These are phyloP conservation scores for Erebia ligea DNA, from an alignment of 2,888 invertebrate species.

Conservation along the genomic window DNA sequence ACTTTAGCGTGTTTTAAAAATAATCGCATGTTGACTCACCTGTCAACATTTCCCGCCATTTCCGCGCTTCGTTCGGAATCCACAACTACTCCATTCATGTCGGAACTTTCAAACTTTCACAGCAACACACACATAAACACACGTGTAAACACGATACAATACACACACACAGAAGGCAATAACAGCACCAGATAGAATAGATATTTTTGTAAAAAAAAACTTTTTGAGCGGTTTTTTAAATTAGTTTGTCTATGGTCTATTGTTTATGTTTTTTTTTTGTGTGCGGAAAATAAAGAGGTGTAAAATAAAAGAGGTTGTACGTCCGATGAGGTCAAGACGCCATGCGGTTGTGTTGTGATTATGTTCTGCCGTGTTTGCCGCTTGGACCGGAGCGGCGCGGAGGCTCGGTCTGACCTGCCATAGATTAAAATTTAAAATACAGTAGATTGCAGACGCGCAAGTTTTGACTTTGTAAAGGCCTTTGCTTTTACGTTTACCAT, in stretches of 20 bases:
- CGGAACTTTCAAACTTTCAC: constrained; percentile 43
- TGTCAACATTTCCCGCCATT: constrained; percentile 57
- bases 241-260: constrained; percentile 24
- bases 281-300: constrained; percentile 41
- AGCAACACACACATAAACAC: constrained; percentile 36
- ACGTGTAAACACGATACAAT: constrained; percentile 43
- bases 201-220: constrained; percentile 35
- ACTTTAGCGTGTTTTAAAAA: constrained; percentile 1
- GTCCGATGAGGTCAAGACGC: constrained; percentile 51
- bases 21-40: constrained; percentile 39
- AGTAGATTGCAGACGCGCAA: neutral
- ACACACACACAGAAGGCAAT: constrained; percentile 42
- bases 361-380: constrained; percentile 44
- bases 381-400: constrained; percentile 24
- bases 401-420: constrained; percentile 26
- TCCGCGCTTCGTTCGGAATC: constrained; percentile 50
- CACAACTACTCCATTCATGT: constrained; percentile 59
- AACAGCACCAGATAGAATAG: constrained; percentile 41
- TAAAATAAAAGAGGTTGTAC: constrained; percentile 46
- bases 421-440: constrained; percentile 21
- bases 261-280: constrained; percentile 21
- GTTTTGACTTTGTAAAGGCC: neutral
- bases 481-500: no score
- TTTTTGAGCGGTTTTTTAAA: constrained; percentile 21
- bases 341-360: constrained; percentile 52